Percentiles rank a stretch among this genome's conserved stretches.
These are phyloP conservation scores for Lampropteryx suffumata DNA, from an alignment of 2,888 invertebrate species.

Conservation along the genomic window DNA sequence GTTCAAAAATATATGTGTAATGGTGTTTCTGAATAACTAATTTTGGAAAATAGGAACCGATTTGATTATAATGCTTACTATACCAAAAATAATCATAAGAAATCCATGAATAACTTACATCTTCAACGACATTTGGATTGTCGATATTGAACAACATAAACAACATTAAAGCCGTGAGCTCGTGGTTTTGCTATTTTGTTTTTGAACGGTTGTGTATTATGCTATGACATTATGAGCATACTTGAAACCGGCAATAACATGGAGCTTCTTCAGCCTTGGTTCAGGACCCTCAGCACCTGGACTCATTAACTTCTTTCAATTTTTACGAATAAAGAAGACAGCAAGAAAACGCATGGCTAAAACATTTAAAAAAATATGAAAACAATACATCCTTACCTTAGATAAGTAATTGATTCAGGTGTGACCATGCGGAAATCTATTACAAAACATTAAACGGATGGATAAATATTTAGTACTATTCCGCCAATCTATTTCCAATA, in stretches of 20 bases:
- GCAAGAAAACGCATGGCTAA: not conserved
- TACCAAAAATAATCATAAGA: no score
- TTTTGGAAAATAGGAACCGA: not conserved
- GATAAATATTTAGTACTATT: no score
- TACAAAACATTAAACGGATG: no score
- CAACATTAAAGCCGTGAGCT: no score
- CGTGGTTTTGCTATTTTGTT: no score
- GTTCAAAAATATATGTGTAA: not conserved
- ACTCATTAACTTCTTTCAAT: not conserved
- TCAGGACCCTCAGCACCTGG: not conserved
- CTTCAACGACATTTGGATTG: not conserved
- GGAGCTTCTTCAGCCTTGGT: not conserved
- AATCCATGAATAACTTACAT: not conserved
- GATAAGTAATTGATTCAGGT: no score
- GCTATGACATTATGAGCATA: not conserved
- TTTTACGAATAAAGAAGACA: not conserved
- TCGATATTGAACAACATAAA: not conserved
- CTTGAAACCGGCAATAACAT: not conserved
- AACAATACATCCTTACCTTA: no score
- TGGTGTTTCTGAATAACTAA: not conserved
- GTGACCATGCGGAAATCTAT: no score
- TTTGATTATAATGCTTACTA: no score
- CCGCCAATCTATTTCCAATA: no score
- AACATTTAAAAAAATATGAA: no score
- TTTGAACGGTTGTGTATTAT: no score